These are phyloP conservation scores for Neopelma chrysocephalum DNA, from an alignment of 2,797 vertebrate species.

Conservation along the genomic window DNA sequence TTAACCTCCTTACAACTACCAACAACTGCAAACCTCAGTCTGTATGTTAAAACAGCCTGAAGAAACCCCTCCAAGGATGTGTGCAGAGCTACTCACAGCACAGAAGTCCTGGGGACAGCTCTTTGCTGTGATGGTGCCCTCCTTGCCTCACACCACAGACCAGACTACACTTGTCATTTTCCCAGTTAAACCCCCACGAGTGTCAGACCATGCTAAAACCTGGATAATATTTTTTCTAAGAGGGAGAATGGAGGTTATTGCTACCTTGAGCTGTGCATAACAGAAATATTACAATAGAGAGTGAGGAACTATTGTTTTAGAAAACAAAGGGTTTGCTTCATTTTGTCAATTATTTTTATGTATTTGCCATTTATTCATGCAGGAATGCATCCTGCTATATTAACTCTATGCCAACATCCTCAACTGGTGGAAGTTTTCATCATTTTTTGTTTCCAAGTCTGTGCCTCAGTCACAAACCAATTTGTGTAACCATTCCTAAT, in stretches of 20 bases:
- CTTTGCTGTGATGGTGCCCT: background rate
- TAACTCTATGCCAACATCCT: background rate
- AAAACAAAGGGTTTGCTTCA: background rate
- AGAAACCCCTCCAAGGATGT: background rate
- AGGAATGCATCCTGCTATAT: background rate
- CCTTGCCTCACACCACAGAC: accelerated
- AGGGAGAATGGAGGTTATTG: background rate
- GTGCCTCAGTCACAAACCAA: background rate
- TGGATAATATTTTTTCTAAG: background rate
- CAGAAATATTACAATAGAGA: background rate
- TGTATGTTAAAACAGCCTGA: background rate
- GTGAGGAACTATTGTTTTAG: background rate
- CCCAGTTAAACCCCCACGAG: background rate
- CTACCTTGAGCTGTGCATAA: background rate
- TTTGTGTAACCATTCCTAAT: background rate
- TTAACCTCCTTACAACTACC: background rate
- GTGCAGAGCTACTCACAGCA: background rate
- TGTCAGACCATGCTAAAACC: background rate
- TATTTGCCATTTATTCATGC: background rate
- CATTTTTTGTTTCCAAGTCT: background rate
- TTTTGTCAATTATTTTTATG: background rate
- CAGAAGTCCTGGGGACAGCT: background rate
- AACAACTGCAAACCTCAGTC: background rate
- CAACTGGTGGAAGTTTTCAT: background rate
- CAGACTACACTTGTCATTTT: background rate